Base-by-base conservation (phyloP, 2,888 invertebrate species). In the Cerceris rybyensis region DNA sequence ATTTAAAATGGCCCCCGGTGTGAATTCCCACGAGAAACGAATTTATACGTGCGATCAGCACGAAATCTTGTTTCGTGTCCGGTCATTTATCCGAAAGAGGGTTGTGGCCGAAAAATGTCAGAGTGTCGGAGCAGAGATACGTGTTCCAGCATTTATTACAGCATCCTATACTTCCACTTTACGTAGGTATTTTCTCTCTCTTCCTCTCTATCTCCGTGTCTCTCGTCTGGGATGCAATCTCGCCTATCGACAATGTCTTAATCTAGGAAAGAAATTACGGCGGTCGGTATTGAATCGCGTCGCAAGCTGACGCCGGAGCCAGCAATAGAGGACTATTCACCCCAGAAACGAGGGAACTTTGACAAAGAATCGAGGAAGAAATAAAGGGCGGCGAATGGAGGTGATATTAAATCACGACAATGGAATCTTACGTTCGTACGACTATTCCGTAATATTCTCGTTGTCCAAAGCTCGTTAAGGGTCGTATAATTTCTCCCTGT, bases 11-110 rank as follows among this genome's bases (percentile, higher is more conserved):
- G 28, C 28, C 28, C 4, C 28, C 28, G 28, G 28, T 28, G 1
- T 28, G 28, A 28, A 28, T 28, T 28, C 28, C 28, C 28, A 28
- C 28, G 28, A 28, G 4, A 28, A 4, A 28, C 28, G 28, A 28
- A 28, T 28, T 28, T 28, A 28, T 28, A 28, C 59, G 8, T 70
- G 64, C 72, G 77, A 82, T 77, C 55, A 59, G 59, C 66, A 66
- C 70, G 57, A 75, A 79, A 70, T 28, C 70, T 65, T 79, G 75
- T 52, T 81, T 70, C 63, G 74, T 50, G 81, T 83, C 65, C 71
- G 54, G 59, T 82, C 84, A 84, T 84, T 84, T 84, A 84, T 84
- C 57, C 69, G 67, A 70, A 57, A 70, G 71, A 61, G 66, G 81
- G n/a, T 63, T 58, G 49, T 65, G 73, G 50, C 65, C 65, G 55